Percentiles rank a stretch among this genome's conserved stretches.
These are phyloP conservation scores for Octodon degus DNA, from an alignment of 2,113 vertebrate species.

Conservation along the genomic window DNA sequence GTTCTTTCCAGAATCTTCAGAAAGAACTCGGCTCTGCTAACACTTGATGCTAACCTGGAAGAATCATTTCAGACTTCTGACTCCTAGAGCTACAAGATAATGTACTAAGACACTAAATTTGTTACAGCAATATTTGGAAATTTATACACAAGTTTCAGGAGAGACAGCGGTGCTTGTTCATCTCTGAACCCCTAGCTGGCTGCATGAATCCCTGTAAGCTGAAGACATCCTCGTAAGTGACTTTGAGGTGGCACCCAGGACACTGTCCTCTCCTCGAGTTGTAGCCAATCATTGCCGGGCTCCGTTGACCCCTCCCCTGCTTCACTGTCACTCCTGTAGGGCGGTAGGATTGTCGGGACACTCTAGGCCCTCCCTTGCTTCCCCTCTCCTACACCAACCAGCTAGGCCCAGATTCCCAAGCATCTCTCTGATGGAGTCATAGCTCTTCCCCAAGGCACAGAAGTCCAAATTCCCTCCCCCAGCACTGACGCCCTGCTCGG, in stretches of 20 bases:
- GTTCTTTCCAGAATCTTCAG: neutral
- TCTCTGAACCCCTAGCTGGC: neutral
- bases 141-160: neutral
- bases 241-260: neutral
- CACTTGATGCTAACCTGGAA: slow-evolving; percentile 1
- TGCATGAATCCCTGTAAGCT: neutral
- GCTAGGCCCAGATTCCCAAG: neutral
- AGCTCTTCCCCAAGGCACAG: neutral
- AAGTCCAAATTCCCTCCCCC: neutral
- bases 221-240: neutral
- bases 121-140: neutral
- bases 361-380: neutral
- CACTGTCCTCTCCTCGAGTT: neutral
- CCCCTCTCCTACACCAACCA: neutral
- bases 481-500: neutral
- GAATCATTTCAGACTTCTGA: slow-evolving; percentile 19
- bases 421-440: neutral
- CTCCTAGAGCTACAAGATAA: neutral
- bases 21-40: neutral
- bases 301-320: neutral
- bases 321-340: neutral
- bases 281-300: neutral
- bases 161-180: neutral
- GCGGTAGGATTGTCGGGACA: neutral
- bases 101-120: neutral